Percentiles rank a stretch among this genome's conserved stretches.
Evolutionary conservation across 2,797 vertebrate species (phyloP).

Genomic region (Trachops cirrhosus): DNA sequence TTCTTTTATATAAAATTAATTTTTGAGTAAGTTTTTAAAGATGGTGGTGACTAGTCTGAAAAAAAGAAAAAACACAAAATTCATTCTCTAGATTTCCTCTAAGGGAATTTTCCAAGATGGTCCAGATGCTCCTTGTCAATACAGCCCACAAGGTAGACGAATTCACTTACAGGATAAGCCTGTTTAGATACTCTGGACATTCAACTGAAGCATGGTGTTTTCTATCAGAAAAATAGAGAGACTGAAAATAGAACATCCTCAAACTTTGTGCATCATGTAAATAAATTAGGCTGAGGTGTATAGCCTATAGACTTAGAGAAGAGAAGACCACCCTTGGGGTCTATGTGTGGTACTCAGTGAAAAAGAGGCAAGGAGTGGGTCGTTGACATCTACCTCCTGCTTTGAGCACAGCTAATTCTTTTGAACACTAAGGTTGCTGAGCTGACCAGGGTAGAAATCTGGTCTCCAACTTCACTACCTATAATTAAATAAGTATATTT

Average conservation of each 20-base stretch:
- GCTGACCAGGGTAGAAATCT: neutral
- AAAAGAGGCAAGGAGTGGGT: neutral
- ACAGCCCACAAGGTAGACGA: neutral
- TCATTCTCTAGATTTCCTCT: neutral
- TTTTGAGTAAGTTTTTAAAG: neutral
- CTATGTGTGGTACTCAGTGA: neutral
- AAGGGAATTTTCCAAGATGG: neutral
- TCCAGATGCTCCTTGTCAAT: neutral
- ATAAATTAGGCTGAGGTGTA: neutral
- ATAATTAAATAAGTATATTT: neutral
- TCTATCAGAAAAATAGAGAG: neutral
- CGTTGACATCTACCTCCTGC: neutral
- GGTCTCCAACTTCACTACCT: neutral
- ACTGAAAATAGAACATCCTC: neutral
- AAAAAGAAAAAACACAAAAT: neutral
- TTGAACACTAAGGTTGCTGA: neutral
- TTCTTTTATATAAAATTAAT: neutral
- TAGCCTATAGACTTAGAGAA: neutral
- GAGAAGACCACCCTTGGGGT: neutral
- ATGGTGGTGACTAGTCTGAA: neutral
- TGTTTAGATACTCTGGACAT: neutral
- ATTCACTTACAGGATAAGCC: neutral
- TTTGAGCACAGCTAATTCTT: neutral
- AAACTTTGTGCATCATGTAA: neutral
- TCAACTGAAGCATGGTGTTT: neutral